Conservation (phyloP, 2,888 invertebrate species). For the Chaetoderma sp. region DNA sequence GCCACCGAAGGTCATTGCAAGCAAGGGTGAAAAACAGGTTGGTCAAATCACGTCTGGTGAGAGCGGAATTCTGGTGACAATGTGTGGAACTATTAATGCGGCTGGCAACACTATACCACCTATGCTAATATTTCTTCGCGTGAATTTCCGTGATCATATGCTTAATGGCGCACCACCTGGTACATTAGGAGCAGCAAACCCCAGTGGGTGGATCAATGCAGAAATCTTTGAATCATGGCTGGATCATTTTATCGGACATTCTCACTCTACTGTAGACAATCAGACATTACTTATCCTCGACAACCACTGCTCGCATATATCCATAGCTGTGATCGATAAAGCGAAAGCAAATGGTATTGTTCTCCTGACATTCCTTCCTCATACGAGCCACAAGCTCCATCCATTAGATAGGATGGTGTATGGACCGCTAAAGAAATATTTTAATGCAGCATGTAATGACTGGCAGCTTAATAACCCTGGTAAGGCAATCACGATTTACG, state of each 20-base stretch:
- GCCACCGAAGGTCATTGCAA: constrained; percentile 1
- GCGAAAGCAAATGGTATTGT: constrained; percentile 4
- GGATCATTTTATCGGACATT: constrained; percentile 6
- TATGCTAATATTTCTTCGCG: constrained; percentile 5
- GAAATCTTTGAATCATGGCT: constrained; percentile 2
- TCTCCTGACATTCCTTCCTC: constrained; percentile 8
- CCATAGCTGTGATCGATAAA: constrained; percentile 1
- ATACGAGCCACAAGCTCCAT: constrained; percentile 7
- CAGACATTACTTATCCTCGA: constrained; percentile 12
- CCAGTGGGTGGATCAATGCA: constrained; percentile 18
- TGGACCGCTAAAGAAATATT: constrained; percentile 4
- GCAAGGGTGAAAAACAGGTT: constrained; percentile 17
- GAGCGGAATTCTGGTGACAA: constrained; percentile 13
- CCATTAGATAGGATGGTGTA: constrained; percentile 1
- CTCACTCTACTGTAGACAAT: not conserved
- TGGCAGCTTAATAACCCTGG: constrained; percentile 7
- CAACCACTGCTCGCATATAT: constrained; percentile 16
- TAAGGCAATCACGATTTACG: constrained; percentile 1
- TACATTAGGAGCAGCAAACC: constrained; percentile 7
- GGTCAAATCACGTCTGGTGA: constrained; percentile 18
- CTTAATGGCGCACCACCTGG: constrained; percentile 4
- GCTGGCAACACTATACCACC: constrained; percentile 14
- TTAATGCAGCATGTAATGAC: not conserved
- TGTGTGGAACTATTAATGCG: constrained; percentile 10
- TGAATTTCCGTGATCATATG: constrained; percentile 5